Evolutionary conservation across 2,888 invertebrate species (phyloP).

Genomic region (Yponomeuta malinellus): DNA sequence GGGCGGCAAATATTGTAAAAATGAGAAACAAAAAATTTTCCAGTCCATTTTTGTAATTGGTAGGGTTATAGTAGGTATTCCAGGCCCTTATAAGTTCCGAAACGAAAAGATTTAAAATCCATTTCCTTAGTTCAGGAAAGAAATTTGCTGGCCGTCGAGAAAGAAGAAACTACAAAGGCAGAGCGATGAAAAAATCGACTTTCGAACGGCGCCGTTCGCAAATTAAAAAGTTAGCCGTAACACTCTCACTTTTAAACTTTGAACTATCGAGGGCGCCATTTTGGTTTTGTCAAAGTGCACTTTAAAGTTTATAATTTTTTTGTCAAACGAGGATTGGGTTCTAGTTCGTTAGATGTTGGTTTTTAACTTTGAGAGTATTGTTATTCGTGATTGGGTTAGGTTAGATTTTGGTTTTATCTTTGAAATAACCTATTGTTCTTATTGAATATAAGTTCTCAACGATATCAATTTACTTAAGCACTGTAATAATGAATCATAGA

Average conservation of each 20-base stretch:
- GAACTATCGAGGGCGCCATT: slow-evolving; percentile 63
- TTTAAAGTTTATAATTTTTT: slow-evolving; percentile 20
- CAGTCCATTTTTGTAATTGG: too few species aligned
- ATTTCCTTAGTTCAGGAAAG: slow-evolving; percentile 2
- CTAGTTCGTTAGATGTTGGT: neutral
- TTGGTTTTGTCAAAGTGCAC: slow-evolving; percentile 47
- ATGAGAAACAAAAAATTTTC: too few species aligned
- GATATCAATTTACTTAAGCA: too few species aligned
- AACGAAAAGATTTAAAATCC: neutral
- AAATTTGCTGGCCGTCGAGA: slow-evolving; percentile 25
- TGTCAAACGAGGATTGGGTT: slow-evolving; percentile 4
- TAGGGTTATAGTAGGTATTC: too few species aligned
- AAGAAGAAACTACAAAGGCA: slow-evolving; percentile 23
- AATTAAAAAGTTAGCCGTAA: slow-evolving; percentile 61
- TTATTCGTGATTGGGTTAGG: neutral
- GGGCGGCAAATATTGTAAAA: too few species aligned
- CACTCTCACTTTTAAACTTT: slow-evolving; percentile 59
- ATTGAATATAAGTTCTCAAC: too few species aligned
- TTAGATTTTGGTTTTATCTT: neutral
- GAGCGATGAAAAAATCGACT: slow-evolving; percentile 60
- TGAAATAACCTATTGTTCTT: neutral
- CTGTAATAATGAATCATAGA: too few species aligned
- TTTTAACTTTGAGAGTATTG: neutral
- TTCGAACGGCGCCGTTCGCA: slow-evolving; percentile 46
- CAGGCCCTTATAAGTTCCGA: neutral